Evolutionary conservation across 2,888 invertebrate species (phyloP), one percentile per base, ranked within the genome.

Genomic region (Athalia rosae): DNA sequence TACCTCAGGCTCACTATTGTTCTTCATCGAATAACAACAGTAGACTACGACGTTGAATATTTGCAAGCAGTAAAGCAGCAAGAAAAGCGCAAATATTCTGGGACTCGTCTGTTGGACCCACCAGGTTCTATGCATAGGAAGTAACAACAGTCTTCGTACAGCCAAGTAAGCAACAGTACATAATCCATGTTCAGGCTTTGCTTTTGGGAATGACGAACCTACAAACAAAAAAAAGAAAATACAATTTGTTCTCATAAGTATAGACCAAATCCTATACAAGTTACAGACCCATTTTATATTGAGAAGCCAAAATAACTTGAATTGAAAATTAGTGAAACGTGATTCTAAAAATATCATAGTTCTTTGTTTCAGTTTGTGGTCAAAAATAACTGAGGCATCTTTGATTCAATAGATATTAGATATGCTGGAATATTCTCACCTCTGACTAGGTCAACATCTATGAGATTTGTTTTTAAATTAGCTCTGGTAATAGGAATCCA

Each of bases 191-290:
- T 98, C 97, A 2, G 98, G 97, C 90, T 98, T 98, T 13, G 97
- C 95, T 92, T 98, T 98, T 11, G 98, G 96, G 90, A 98, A 98
- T 79, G 98, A 97, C 59, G 98, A 98, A 66, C 98, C 98, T 97
- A 85, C 41, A 87, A 85, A 79, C 28, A 13, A 43, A 1, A 11
- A 71, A 7, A 45, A 13, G 2, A 4, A 43, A 41, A n/a, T 64
- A 15, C 7, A 66, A 53, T 47, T 56, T 58, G 5, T 45, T 64
- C 71, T 45, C 28, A 3, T 13, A 64, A 64, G 62, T 62, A 63
- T 77, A 63, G 69, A 11, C 67, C 53, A n/a, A 69, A 48, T 43
- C 48, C 41, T 28, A 9, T 63, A 50, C 13, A 76, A 9, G 28
- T 28, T 28, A 28, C 28, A 28, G 28, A 28, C 28, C 28, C 28